Percentiles rank a stretch among this genome's conserved stretches.
Conservation (phyloP, 2,888 invertebrate species). For the Synanthedon myopaeformis region DNA sequence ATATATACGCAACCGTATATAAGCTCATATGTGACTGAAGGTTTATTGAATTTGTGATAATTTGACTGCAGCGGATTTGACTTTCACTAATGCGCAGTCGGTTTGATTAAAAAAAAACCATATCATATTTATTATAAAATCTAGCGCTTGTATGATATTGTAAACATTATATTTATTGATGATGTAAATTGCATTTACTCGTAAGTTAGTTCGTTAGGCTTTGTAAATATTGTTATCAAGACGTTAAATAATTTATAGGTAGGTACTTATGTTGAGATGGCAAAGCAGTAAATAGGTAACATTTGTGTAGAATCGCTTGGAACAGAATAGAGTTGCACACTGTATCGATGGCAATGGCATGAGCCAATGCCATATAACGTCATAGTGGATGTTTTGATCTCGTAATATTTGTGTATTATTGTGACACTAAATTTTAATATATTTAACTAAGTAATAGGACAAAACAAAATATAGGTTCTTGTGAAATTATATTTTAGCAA, state of each 20-base stretch:
- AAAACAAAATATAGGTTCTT: slow-evolving; percentile 11
- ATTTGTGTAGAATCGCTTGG: slow-evolving; percentile 57
- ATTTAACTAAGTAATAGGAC: slow-evolving; percentile 8
- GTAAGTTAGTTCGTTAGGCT: slow-evolving; percentile 67
- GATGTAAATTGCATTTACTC: slow-evolving; percentile 66
- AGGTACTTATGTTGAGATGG: slow-evolving; percentile 53
- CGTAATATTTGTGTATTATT: slow-evolving; percentile 51
- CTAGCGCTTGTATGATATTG: slow-evolving; percentile 67
- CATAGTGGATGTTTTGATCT: slow-evolving; percentile 56
- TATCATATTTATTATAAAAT: slow-evolving; percentile 55
- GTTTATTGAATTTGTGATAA: slow-evolving; percentile 26
- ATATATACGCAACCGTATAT: no score
- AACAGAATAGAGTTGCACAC: slow-evolving; percentile 55
- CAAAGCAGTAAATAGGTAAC: slow-evolving; percentile 44
- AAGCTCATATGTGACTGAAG: neutral
- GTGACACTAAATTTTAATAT: slow-evolving; percentile 26
- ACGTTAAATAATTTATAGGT: slow-evolving; percentile 69
- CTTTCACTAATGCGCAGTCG: slow-evolving; percentile 38
- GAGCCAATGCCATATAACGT: slow-evolving; percentile 44
- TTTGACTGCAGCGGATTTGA: slow-evolving; percentile 42
- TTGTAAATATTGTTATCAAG: slow-evolving; percentile 70
- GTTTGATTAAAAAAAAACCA: slow-evolving; percentile 57
- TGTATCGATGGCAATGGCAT: slow-evolving; percentile 29
- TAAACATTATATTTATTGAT: slow-evolving; percentile 66
- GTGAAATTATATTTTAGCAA: slow-evolving; percentile 15